Base-by-base conservation (phyloP, 2,888 invertebrate species). In the Papilio elwesi region DNA sequence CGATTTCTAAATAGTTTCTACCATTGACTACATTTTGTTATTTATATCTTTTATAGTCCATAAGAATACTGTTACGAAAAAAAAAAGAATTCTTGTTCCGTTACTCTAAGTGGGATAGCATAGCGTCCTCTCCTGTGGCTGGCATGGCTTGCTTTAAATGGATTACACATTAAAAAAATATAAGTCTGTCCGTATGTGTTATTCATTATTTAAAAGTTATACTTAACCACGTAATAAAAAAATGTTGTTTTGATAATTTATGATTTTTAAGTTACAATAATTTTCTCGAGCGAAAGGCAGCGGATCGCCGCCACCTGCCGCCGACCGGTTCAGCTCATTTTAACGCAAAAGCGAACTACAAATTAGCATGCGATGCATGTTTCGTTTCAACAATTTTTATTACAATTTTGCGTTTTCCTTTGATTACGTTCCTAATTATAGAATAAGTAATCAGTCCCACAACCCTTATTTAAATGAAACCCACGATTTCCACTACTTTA, bases 221-320 rank as follows among this genome's bases (percentile, higher is more conserved):
- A 43, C 6, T 9, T 43, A 9, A 43, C 43, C 8, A 9, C n/a
- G 15, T 38, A 59, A 57, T 57, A 57, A 12, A 13, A 38, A 15
- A n/a, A n/a, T 38, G n/a, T 38, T 59, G 13, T 59, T 38, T 59
- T 43, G 15, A 59, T 43, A 43, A 43, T 13, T 59, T 59, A 38
- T 38, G 7, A 57, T 55, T 15, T 38, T 59, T 43, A 11, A 62
- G n/a, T 62, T 3, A 9, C 11, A 43, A 62, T 62, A 62, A 62
- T 62, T 62, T 62, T 43, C 43, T 62, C 43, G 43, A 62, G 59
- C 38, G 59, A 43, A 62, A 43, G 59, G 59, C 59, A 43, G 38
- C 43, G 59, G 59, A 62, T 62, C 43, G 43, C 59, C n/a, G 59
- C 43, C 68, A 68, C 68, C 68, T 68, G 67, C 55, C 26, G 67